Conservation (phyloP, 2,888 invertebrate genomes). For the Eristalis pertinax region DNA sequence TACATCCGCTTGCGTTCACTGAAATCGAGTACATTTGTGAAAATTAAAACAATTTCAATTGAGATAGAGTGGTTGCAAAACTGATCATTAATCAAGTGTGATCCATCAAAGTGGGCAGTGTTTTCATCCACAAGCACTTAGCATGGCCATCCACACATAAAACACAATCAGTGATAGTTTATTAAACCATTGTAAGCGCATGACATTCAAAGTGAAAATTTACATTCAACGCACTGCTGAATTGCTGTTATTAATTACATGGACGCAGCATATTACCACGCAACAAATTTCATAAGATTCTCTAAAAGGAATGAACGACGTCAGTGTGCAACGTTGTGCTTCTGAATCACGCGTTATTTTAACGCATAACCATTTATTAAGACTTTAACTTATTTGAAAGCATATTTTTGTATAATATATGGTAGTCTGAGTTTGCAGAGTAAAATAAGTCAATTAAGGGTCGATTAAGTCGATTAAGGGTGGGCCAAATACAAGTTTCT, state of each 20-base stretch:
- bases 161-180: neutral
- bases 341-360: neutral
- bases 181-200: constrained; percentile 27
- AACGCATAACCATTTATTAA: neutral
- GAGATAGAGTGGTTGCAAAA: neutral
- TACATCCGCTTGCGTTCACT: too few relatives aligned
- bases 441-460: too few relatives aligned
- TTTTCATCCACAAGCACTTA: neutral
- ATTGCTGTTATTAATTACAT: constrained; percentile 27
- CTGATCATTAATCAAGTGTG: neutral
- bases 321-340: neutral
- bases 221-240: constrained; percentile 25
- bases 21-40: neutral
- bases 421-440: too few relatives aligned
- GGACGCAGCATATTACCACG: neutral
- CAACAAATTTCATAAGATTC: constrained; percentile 19
- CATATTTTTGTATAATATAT: too few relatives aligned
- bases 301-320: constrained; percentile 7
- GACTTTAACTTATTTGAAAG: neutral
- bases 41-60: neutral
- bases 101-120: neutral
- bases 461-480: too few relatives aligned
- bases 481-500: too few relatives aligned
- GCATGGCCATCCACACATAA: neutral
- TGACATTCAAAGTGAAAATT: constrained; percentile 37